Evolutionary conservation across 2,888 invertebrate genomes (phyloP).

Genomic region (Tenodera sinensis): DNA sequence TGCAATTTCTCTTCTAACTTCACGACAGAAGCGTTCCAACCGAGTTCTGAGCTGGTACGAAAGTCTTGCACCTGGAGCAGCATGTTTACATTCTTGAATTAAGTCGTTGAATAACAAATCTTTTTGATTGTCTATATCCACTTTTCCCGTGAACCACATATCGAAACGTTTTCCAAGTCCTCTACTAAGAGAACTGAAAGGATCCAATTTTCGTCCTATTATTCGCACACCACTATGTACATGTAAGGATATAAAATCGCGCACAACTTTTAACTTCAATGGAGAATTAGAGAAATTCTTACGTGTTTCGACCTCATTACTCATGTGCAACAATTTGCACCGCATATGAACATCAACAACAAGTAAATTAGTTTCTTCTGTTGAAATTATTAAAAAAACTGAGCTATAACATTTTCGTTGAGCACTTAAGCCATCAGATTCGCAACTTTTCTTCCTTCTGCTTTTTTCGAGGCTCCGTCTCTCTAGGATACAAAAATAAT

Average conservation of each 20-base stretch:
- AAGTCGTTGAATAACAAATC: constrained; percentile 58
- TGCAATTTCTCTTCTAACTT: constrained; percentile 63
- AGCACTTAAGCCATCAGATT: background rate
- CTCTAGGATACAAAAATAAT: background rate
- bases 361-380: background rate
- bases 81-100: constrained; percentile 62
- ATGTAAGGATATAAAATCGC: background rate
- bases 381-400: background rate
- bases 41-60: constrained; percentile 52
- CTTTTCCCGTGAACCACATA: constrained; percentile 38
- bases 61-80: constrained; percentile 65
- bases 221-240: background rate
- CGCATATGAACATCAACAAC: background rate
- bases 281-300: background rate
- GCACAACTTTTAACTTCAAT: background rate
- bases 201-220: constrained; percentile 7
- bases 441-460: no score
- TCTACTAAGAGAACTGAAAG: constrained; percentile 14
- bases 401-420: background rate
- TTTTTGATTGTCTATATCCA: constrained; percentile 39
- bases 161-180: constrained; percentile 21
- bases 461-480: background rate
- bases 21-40: constrained; percentile 56
- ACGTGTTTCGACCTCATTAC: constrained; percentile 2
- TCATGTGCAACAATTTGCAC: constrained; percentile 14